These are phyloP conservation scores for Saturnia japonica DNA, from an alignment of 2,888 invertebrate genomes.

Conservation along the genomic window DNA sequence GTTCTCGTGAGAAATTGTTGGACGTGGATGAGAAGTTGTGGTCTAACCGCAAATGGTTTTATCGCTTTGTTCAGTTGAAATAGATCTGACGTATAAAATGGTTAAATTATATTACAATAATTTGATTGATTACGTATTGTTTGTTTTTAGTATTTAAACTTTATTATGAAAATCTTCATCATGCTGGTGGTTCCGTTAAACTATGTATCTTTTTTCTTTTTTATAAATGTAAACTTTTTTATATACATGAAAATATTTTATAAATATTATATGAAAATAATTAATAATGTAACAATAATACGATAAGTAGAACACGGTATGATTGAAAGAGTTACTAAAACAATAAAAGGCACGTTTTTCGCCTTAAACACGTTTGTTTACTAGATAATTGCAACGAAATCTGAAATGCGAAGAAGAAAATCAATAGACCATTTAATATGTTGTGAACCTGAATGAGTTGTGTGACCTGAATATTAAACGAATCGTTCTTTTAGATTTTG, in stretches of 20 bases:
- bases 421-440: too few relatives aligned
- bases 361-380: not conserved
- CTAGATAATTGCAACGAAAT: not conserved
- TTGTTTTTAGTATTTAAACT: not conserved
- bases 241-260: not conserved
- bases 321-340: not conserved
- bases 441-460: not conserved
- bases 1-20: constrained; percentile 16
- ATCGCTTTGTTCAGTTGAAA: constrained; percentile 10
- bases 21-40: constrained; percentile 14
- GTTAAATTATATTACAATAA: constrained; percentile 2
- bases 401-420: not conserved
- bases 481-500: not conserved
- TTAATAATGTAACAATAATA: not conserved
- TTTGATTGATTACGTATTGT: not conserved
- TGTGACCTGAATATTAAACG: not conserved
- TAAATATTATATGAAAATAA: not conserved
- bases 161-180: not conserved
- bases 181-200: not conserved
- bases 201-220: not conserved
- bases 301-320: not conserved
- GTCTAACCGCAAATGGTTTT: constrained; percentile 13
- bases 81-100: constrained; percentile 4
- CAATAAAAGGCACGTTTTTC: not conserved
- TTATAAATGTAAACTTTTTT: not conserved